A percentile compares a stretch with the other conserved stretches of the same genome.
These are phyloP conservation scores for Callochromis pleurospilus DNA, from an alignment of 2,113 vertebrate genomes.

Conservation along the genomic window DNA sequence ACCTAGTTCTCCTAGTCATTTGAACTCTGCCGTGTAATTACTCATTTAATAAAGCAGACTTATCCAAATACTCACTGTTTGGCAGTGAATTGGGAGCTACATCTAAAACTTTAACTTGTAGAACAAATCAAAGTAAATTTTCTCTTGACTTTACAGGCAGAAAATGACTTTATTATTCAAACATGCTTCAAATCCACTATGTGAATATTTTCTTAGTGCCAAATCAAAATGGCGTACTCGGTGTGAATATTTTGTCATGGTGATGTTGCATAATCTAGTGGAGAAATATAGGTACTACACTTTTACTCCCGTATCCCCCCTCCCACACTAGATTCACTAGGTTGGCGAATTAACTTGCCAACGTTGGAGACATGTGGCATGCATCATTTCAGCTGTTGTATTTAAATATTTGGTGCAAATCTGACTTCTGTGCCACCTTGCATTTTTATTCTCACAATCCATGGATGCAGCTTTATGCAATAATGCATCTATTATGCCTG, in stretches of 20 bases:
- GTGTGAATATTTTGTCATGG: background rate
- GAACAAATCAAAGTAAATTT: background rate
- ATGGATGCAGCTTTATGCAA: background rate
- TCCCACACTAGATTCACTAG: background rate
- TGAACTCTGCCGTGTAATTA: background rate
- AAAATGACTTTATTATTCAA: background rate
- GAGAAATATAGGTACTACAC: background rate
- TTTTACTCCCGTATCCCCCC: background rate
- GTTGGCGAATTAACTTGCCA: background rate
- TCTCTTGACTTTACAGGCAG: background rate
- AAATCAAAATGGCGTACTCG: background rate
- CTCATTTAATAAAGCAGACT: background rate
- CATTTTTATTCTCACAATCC: background rate
- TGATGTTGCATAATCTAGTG: slow-evolving; percentile 27
- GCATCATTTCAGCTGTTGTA: background rate
- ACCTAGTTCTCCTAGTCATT: background rate
- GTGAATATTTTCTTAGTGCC: background rate
- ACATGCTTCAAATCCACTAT: background rate
- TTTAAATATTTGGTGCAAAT: background rate
- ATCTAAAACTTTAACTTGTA: background rate
- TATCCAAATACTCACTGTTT: background rate
- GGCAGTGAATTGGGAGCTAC: background rate
- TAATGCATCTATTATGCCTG: background rate
- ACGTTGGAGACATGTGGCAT: background rate
- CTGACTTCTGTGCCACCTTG: background rate